Evolutionary conservation across 2,113 vertebrate genomes (phyloP).

Genomic region (Turdus rufiventris): DNA sequence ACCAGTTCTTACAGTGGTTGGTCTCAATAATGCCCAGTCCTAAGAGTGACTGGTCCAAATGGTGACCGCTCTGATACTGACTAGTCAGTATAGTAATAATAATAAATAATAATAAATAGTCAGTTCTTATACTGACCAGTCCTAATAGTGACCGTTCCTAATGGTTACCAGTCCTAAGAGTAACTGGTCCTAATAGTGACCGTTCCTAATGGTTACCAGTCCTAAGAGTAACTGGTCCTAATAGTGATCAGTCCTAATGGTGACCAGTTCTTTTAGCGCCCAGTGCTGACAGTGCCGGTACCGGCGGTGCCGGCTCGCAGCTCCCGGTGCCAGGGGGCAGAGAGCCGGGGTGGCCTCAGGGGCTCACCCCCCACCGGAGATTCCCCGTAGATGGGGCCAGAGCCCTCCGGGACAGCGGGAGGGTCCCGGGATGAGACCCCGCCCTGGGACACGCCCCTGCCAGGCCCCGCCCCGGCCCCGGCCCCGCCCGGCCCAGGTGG

Average conservation of each 20-base stretch:
- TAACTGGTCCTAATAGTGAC: rapidly evolving
- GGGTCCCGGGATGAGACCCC: rapidly evolving
- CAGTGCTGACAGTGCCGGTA: not conserved
- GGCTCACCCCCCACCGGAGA: rapidly evolving
- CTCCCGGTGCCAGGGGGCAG: not conserved
- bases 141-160: rapidly evolving
- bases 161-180: rapidly evolving
- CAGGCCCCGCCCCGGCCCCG: not conserved
- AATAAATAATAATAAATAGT: no score
- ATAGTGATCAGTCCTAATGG: rapidly evolving
- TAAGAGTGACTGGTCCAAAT: rapidly evolving
- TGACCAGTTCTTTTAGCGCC: rapidly evolving
- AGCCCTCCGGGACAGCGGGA: rapidly evolving
- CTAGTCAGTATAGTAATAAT: no score
- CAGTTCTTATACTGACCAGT: no score
- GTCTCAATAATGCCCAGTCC: rapidly evolving
- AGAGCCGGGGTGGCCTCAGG: no score
- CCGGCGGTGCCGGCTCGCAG: not conserved
- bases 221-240: not conserved
- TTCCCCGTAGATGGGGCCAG: rapidly evolving
- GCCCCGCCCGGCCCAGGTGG: not conserved
- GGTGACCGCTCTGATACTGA: rapidly evolving
- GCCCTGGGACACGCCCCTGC: not conserved
- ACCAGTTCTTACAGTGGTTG: rapidly evolving
- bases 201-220: rapidly evolving